Conservation (phyloP, 1,140 invertebrate species). For the Lineus longissimus region DNA sequence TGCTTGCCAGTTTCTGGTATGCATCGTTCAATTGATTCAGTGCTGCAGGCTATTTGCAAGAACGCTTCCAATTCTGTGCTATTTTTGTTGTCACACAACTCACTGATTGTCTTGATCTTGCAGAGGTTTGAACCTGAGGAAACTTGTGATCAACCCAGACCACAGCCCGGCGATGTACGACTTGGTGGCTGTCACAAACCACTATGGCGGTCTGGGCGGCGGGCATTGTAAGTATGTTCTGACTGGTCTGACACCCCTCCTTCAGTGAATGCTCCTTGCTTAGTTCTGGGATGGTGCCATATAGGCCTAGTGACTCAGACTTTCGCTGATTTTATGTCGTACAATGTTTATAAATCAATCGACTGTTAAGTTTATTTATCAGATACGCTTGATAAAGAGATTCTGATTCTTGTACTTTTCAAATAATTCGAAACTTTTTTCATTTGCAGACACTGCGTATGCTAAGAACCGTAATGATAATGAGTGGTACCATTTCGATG, state of each 20-base stretch:
- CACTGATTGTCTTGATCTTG: slow-evolving; percentile 15
- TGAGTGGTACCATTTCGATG: slow-evolving; percentile 64
- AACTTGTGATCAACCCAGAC: slow-evolving; percentile 54
- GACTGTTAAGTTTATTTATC: background rate
- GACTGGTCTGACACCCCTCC: background rate
- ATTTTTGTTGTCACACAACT: too few species aligned
- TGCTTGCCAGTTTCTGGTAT: too few species aligned
- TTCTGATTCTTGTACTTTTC: too few species aligned
- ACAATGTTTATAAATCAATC: background rate
- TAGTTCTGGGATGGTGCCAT: background rate
- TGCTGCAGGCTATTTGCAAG: too few species aligned
- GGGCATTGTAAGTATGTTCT: slow-evolving; percentile 58
- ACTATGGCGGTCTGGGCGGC: slow-evolving; percentile 61
- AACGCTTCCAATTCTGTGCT: too few species aligned
- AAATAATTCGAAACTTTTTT: too few species aligned
- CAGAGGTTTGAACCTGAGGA: slow-evolving; percentile 55
- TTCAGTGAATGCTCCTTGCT: slow-evolving; percentile 9
- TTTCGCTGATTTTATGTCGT: background rate
- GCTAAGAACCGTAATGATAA: slow-evolving; percentile 55
- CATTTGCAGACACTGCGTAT: slow-evolving; percentile 57
- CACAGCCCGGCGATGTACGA: slow-evolving; percentile 56
- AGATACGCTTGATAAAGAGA: too few species aligned
- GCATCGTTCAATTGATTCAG: too few species aligned
- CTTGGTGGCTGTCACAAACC: slow-evolving; percentile 60
- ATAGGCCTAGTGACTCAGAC: background rate